These are phyloP conservation scores for Delichon dasypus DNA, from an alignment of 2,797 vertebrate species.

Conservation along the genomic window DNA sequence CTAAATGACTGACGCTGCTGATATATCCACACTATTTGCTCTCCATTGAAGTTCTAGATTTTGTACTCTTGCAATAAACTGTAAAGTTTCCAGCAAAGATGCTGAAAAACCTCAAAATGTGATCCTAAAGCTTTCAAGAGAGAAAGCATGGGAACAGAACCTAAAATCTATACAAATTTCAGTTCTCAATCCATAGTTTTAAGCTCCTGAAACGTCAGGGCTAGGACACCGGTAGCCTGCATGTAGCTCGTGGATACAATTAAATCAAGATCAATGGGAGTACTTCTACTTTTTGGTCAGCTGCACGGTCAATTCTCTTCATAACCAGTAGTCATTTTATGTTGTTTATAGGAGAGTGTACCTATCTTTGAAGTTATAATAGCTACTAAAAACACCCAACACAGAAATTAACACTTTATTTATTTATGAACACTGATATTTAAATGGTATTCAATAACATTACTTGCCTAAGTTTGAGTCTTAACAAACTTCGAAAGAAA, in stretches of 20 bases:
- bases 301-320: not conserved
- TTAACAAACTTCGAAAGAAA: not conserved
- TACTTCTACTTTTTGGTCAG: not conserved
- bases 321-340: fast-evolving
- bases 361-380: not conserved
- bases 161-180: not conserved
- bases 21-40: fast-evolving
- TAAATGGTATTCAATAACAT: not conserved
- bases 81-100: not conserved
- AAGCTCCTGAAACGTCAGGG: not conserved
- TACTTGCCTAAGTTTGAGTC: not conserved
- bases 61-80: not conserved
- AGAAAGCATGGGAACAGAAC: not conserved
- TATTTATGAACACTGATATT: too few species aligned
- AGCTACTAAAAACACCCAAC: not conserved
- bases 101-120: not conserved
- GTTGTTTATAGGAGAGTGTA: not conserved
- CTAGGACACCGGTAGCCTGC: not conserved
- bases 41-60: not conserved
- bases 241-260: not conserved
- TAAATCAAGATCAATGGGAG: not conserved
- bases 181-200: not conserved
- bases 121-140: not conserved
- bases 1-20: not conserved
- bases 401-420: not conserved